Conservation (phyloP, 2,888 invertebrate genomes). For the Sphecodes monilicornis region DNA sequence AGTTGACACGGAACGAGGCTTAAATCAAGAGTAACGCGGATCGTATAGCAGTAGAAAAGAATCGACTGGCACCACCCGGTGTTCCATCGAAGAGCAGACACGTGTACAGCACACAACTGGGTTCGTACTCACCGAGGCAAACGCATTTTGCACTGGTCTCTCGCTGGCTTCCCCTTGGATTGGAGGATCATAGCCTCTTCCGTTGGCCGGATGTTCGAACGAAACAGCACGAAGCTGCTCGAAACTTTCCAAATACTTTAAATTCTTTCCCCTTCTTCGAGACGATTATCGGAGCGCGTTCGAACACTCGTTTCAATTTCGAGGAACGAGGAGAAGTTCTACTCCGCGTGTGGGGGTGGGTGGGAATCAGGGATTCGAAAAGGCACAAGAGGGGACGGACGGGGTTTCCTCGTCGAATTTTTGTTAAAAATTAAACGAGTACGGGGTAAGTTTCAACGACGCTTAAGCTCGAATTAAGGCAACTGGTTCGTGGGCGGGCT, state of each 20-base stretch:
- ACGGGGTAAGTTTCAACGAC: slow-evolving; percentile 28
- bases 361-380: slow-evolving; percentile 35
- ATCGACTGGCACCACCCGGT: background rate
- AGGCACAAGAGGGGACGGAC: slow-evolving; percentile 68
- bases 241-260: slow-evolving; percentile 38
- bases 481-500: slow-evolving; percentile 42
- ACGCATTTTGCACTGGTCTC: slow-evolving; percentile 59
- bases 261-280: slow-evolving; percentile 24
- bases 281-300: slow-evolving; percentile 28
- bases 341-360: background rate
- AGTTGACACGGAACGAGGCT: background rate
- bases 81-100: slow-evolving; percentile 4
- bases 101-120: slow-evolving; percentile 10
- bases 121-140: slow-evolving; percentile 65
- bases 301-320: slow-evolving; percentile 46
- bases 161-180: slow-evolving; percentile 35
- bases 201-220: slow-evolving; percentile 36
- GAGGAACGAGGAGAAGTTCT: background rate
- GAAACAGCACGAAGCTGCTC: slow-evolving; percentile 55
- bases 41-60: background rate
- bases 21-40: background rate
- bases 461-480: slow-evolving; percentile 64
- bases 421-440: slow-evolving; percentile 38
- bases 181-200: slow-evolving; percentile 36
- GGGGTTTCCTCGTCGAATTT: slow-evolving; percentile 44